These are phyloP conservation scores for Zootoca vivipara DNA, from an alignment of 2,113 vertebrate species.

Conservation along the genomic window DNA sequence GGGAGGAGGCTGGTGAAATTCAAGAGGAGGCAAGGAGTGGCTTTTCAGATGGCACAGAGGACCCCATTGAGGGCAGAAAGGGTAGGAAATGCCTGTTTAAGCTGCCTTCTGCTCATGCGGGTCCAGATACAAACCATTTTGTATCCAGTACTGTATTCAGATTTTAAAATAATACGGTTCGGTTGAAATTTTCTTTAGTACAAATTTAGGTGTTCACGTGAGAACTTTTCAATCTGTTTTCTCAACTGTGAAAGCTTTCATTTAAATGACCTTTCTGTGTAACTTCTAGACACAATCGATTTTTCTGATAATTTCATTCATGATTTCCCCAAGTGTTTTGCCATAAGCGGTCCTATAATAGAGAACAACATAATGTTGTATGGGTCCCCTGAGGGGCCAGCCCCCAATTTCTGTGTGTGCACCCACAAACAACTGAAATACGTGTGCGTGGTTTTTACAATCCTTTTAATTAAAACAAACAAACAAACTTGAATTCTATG, in stretches of 20 bases:
- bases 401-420: not conserved
- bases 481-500: not conserved
- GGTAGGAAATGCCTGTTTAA: not conserved
- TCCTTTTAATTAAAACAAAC: not conserved
- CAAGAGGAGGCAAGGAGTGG: not conserved
- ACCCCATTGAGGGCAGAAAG: too few relatives aligned
- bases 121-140: not conserved
- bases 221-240: not conserved
- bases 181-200: accelerated
- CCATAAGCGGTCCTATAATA: not conserved
- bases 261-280: not conserved
- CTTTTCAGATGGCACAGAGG: not conserved
- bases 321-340: not conserved
- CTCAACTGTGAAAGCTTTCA: not conserved
- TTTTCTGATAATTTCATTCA: not conserved
- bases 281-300: not conserved
- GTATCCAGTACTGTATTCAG: not conserved
- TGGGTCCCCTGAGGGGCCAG: not conserved
- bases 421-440: not conserved
- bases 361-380: not conserved
- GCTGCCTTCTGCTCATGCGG: not conserved
- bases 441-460: not conserved
- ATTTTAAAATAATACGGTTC: not conserved
- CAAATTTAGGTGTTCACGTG: not conserved
- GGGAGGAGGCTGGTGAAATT: not conserved